These are phyloP conservation scores for Drosophila basisetae DNA, from an alignment of 2,888 invertebrate genomes.

Conservation along the genomic window DNA sequence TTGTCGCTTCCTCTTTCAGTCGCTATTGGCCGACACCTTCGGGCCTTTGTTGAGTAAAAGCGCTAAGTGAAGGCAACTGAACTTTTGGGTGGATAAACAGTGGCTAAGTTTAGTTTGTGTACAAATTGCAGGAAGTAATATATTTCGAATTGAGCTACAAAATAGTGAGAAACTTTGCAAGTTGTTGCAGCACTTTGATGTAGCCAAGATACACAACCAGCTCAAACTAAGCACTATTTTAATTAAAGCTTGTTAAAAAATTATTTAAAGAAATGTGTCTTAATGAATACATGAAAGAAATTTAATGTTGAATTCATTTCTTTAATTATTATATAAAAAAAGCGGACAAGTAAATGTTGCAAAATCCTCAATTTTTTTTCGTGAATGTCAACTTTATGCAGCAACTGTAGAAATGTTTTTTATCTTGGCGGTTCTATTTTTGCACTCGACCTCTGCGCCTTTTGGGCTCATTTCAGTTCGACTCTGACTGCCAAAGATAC, in stretches of 20 bases:
- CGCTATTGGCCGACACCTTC: conserved; percentile 32
- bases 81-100: conserved; percentile 17
- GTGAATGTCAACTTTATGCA: neutral
- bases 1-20: neutral
- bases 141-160: neutral
- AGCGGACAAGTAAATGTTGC: neutral
- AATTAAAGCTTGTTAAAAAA: neutral
- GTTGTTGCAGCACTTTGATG: neutral
- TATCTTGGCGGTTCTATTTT: conserved; percentile 16
- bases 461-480: conserved; percentile 32
- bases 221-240: neutral
- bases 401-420: conserved; percentile 34
- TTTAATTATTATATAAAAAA: neutral
- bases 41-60: conserved; percentile 28
- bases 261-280: neutral
- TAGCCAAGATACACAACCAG: neutral
- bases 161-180: neutral
- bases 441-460: conserved; percentile 35
- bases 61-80: conserved; percentile 33
- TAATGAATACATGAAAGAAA: neutral
- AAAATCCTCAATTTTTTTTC: neutral
- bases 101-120: neutral
- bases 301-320: neutral
- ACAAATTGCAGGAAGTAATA: neutral
- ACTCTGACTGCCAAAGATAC: conserved; percentile 27